Percentiles rank a stretch among this genome's conserved stretches.
phyloP scores from a whole-genome alignment of 2,888 invertebrate genomes.

The Microdon myrmicae region DNA sequence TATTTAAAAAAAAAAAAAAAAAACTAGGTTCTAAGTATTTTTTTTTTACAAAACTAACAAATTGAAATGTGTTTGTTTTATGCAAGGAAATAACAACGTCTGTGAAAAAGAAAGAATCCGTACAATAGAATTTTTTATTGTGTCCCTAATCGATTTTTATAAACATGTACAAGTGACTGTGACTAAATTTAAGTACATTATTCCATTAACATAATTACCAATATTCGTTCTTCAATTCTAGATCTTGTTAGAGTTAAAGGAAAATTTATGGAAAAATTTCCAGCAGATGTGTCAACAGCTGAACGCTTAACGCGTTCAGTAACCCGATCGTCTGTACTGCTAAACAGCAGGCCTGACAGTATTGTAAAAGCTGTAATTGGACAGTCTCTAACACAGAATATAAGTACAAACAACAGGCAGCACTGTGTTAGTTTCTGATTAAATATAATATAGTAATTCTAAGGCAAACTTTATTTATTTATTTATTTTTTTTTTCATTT shows the following conservation, averaged over 20 bases:
- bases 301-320: slow-evolving; percentile 75
- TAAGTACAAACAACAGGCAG: slow-evolving; percentile 40
- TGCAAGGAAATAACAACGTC: too few species aligned
- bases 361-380: slow-evolving; percentile 58
- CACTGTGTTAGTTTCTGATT: slow-evolving; percentile 39
- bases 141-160: too few species aligned
- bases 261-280: slow-evolving; percentile 82
- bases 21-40: too few species aligned
- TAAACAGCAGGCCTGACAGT: slow-evolving; percentile 56
- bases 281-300: slow-evolving; percentile 78
- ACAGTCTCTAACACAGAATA: slow-evolving; percentile 50
- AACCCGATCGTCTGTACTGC: slow-evolving; percentile 51
- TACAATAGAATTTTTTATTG: neutral
- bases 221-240: slow-evolving; percentile 16
- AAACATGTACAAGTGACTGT: too few species aligned
- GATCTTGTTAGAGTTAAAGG: slow-evolving; percentile 67
- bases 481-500: slow-evolving; percentile 22
- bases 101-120: too few species aligned
- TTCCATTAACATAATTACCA: too few species aligned
- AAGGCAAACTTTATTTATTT: slow-evolving; percentile 4
- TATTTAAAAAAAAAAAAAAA: too few species aligned
- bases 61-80: too few species aligned
- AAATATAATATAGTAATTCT: slow-evolving; percentile 1
- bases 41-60: too few species aligned
- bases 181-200: too few species aligned